These are phyloP conservation scores for Pachymerium ferrugineum DNA, from an alignment of 2,888 invertebrate genomes.

Conservation along the genomic window DNA sequence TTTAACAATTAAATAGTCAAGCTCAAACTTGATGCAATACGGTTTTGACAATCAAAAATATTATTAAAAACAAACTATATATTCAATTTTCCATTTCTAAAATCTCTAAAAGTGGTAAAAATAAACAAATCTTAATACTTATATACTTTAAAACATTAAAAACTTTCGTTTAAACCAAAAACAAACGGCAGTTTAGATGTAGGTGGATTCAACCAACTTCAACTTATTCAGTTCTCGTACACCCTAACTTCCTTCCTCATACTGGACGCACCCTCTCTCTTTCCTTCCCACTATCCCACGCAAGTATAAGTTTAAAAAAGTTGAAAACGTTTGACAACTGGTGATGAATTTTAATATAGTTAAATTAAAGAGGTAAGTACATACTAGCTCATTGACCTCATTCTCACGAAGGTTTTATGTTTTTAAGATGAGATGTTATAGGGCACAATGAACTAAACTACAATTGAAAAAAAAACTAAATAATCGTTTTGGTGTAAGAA, in stretches of 20 bases:
- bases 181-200: neutral
- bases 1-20: neutral
- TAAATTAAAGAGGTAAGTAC: neutral
- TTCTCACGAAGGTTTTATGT: neutral
- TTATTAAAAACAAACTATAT: too few species aligned
- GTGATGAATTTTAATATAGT: neutral
- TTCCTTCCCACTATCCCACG: neutral
- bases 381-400: neutral
- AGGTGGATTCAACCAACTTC: neutral
- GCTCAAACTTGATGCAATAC: neutral
- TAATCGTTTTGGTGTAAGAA: too few species aligned
- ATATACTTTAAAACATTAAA: too few species aligned
- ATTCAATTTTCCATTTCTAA: too few species aligned
- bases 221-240: neutral
- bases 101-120: too few species aligned
- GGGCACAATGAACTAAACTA: too few species aligned
- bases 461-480: too few species aligned
- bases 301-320: neutral
- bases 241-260: neutral
- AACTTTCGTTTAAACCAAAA: neutral
- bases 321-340: neutral
- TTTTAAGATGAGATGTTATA: neutral
- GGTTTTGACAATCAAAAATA: too few species aligned
- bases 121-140: neutral
- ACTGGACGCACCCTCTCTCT: neutral